A percentile compares a stretch with the other conserved stretches of the same genome.
phyloP scores from a whole-genome alignment of 2,888 invertebrate genomes.

The Machimus atricapillus region DNA sequence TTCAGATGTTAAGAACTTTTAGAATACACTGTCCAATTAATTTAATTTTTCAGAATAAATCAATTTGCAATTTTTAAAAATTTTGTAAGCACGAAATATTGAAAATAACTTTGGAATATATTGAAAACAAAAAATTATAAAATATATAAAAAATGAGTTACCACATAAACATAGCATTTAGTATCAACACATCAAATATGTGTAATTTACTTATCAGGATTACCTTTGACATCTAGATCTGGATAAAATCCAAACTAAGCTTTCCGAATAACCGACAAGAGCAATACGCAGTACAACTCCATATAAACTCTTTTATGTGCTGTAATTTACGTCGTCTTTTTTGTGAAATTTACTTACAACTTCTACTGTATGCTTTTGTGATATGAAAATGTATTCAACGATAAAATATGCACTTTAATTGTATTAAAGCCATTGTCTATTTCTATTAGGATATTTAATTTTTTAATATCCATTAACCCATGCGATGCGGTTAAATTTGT shows the following conservation, averaged over 20 bases:
- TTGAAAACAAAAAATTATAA: background rate
- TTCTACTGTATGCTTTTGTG: background rate
- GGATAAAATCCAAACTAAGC: background rate
- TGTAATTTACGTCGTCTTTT: background rate
- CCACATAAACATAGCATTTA: background rate
- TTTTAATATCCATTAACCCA: background rate
- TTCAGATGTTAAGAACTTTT: background rate
- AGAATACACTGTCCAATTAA: background rate
- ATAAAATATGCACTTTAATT: background rate
- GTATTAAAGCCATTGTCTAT: too few relatives aligned
- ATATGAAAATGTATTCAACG: background rate
- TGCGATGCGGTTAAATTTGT: background rate
- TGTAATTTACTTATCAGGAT: background rate
- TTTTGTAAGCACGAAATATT: background rate
- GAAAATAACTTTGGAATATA: background rate
- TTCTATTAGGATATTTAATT: background rate
- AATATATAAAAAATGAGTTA: background rate
- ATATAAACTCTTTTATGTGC: background rate
- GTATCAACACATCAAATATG: background rate
- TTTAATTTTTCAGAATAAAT: too few relatives aligned
- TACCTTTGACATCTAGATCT: background rate
- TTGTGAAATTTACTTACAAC: background rate
- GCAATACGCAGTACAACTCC: background rate
- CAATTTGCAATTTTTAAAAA: too few relatives aligned
- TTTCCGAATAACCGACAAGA: background rate